phyloP scores from a whole-genome alignment of 2,113 vertebrate species.

The Kobus ellipsiprymnus region DNA sequence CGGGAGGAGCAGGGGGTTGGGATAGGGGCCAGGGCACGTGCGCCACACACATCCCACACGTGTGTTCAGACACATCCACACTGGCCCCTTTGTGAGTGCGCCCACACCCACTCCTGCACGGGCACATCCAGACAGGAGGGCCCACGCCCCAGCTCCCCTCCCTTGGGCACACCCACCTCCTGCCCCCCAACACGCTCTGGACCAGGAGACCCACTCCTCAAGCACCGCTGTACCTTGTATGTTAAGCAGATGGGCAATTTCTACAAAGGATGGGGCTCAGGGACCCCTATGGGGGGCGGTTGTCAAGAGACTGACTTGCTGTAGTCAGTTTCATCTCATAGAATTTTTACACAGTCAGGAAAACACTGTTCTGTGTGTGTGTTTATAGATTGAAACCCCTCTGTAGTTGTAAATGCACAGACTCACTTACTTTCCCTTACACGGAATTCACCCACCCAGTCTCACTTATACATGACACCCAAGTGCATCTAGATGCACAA shows the following conservation, averaged over 20 bases:
- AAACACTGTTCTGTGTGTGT: neutral
- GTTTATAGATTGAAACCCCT: neutral
- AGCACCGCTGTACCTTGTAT: too few species aligned
- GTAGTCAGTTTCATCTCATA: neutral
- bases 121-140: slow-evolving; percentile 41
- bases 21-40: neutral
- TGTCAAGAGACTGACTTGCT: neutral
- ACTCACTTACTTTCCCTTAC: neutral
- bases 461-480: neutral
- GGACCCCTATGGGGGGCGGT: neutral
- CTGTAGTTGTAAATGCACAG: neutral
- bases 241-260: neutral
- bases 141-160: slow-evolving; percentile 20
- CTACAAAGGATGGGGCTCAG: too few species aligned
- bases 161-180: neutral
- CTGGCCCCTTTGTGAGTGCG: neutral
- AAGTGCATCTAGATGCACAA: neutral
- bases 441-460: neutral
- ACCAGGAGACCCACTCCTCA: neutral
- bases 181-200: neutral
- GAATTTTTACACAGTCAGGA: neutral
- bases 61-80: neutral
- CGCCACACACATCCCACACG: neutral
- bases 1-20: neutral
- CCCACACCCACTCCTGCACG: neutral